These are phyloP conservation scores for Thymelicus lineola DNA, from an alignment of 2,888 invertebrate genomes.

Conservation along the genomic window DNA sequence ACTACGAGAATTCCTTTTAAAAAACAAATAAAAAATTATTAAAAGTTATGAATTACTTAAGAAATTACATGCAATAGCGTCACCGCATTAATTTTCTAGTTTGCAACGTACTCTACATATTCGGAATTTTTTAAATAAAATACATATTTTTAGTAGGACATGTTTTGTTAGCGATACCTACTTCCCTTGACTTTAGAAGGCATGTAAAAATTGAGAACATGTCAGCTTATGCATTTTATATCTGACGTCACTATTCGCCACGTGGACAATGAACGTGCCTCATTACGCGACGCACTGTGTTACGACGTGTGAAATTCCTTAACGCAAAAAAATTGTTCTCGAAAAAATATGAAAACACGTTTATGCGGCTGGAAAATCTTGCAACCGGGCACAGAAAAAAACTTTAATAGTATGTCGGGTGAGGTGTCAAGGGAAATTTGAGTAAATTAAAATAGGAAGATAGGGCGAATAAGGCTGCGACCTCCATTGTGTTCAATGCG, in stretches of 20 bases:
- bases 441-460: slow-evolving; percentile 86
- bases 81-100: slow-evolving; percentile 9
- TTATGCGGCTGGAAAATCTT: slow-evolving; percentile 31
- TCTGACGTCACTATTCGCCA: slow-evolving; percentile 18
- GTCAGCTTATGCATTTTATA: slow-evolving; percentile 12
- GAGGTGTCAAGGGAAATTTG: slow-evolving; percentile 86
- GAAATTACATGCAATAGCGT: slow-evolving; percentile 7
- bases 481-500: slow-evolving; percentile 69
- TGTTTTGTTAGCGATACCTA: slow-evolving; percentile 27
- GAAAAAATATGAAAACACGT: slow-evolving; percentile 28
- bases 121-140: slow-evolving; percentile 19
- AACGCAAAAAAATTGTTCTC: slow-evolving; percentile 33
- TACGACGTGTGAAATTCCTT: slow-evolving; percentile 32
- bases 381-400: slow-evolving; percentile 48
- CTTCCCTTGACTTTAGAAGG: slow-evolving; percentile 24
- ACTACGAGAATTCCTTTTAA: not conserved
- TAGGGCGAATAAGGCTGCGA: slow-evolving; percentile 76
- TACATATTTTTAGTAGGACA: slow-evolving; percentile 31
- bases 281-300: slow-evolving; percentile 20
- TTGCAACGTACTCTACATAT: not conserved
- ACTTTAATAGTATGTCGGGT: slow-evolving; percentile 66
- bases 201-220: slow-evolving; percentile 11
- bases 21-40: slow-evolving; percentile 1
- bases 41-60: slow-evolving; percentile 7
- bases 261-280: slow-evolving; percentile 26